A percentile compares a stretch with the other conserved stretches of the same genome.
These are phyloP conservation scores for Microctenopoma lineatum DNA, from an alignment of 2,797 vertebrate species.

Conservation along the genomic window DNA sequence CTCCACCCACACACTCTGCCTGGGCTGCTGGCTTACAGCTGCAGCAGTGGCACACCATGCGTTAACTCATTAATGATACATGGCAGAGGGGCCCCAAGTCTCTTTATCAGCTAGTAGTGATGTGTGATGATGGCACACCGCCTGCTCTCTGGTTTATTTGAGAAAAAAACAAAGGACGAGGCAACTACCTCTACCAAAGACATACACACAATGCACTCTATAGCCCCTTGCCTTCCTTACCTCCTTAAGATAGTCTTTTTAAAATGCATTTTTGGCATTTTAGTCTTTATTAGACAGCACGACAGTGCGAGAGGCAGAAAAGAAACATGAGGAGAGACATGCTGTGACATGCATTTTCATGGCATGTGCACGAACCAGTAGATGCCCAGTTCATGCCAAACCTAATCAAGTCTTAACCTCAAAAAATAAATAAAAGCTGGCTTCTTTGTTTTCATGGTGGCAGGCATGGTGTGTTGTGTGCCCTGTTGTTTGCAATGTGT, in stretches of 20 bases:
- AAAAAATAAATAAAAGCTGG: too few relatives aligned
- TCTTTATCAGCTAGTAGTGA: constrained; percentile 54
- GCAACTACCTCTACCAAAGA: background rate
- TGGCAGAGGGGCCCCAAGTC: constrained; percentile 49
- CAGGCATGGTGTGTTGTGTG: background rate
- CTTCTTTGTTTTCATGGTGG: constrained; percentile 16
- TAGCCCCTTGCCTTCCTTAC: too few relatives aligned
- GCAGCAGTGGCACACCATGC: constrained; percentile 49
- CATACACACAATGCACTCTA: background rate
- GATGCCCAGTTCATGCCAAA: too few relatives aligned
- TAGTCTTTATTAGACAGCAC: too few relatives aligned
- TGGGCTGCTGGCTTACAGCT: constrained; percentile 61
- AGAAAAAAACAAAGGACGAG: constrained; percentile 4
- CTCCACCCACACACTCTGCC: constrained; percentile 44
- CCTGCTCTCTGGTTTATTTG: constrained; percentile 22
- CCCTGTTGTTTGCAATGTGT: background rate
- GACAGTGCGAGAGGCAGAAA: too few relatives aligned
- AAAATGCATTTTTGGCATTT: too few relatives aligned
- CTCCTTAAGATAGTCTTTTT: too few relatives aligned
- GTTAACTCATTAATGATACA: constrained; percentile 70
- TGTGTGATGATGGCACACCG: constrained; percentile 27
- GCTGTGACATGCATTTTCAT: too few relatives aligned
- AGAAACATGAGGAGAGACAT: too few relatives aligned
- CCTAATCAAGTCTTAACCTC: too few relatives aligned
- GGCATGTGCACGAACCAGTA: background rate